phyloP scores from a whole-genome alignment of 2,888 invertebrate species.

The Stenodera caucasica region DNA sequence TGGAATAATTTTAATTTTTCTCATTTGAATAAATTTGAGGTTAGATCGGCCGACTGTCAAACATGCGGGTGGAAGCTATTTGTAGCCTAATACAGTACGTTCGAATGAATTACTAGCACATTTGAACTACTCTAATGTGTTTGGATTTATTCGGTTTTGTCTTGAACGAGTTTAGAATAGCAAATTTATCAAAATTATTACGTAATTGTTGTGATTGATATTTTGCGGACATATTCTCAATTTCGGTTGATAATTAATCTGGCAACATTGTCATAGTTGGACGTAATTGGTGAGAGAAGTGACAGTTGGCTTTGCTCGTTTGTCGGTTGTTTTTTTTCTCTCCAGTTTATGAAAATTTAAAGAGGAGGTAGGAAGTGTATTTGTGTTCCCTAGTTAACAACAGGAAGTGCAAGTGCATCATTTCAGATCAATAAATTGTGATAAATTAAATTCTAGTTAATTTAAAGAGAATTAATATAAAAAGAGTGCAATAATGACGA shows the following conservation, averaged over 20 bases:
- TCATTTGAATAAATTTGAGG: no score
- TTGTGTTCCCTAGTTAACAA: conserved; percentile 10
- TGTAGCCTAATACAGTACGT: no score
- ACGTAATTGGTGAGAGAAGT: conserved; percentile 20
- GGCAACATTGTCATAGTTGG: conserved; percentile 19
- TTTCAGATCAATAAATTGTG: conserved; percentile 23
- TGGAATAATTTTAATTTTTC: no score
- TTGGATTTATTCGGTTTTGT: no score
- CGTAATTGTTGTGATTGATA: no score
- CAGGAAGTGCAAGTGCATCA: conserved; percentile 18
- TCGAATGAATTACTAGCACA: no score
- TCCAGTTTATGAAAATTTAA: conserved; percentile 12
- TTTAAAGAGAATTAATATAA: conserved; percentile 15
- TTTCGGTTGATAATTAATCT: conserved; percentile 15
- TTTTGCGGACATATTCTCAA: no score
- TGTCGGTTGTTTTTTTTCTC: conserved; percentile 7
- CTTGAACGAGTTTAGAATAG: no score
- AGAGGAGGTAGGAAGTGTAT: conserved; percentile 17
- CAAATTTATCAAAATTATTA: no score
- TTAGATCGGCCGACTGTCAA: no score
- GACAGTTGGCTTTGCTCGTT: conserved; percentile 17
- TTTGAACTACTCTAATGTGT: no score
- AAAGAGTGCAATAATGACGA: conserved; percentile 28
- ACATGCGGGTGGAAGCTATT: no score
- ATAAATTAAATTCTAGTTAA: not conserved